Evolutionary conservation across 2,888 invertebrate species (phyloP), one percentile per base, ranked within the genome.

Genomic region (Chironomus riparius): DNA sequence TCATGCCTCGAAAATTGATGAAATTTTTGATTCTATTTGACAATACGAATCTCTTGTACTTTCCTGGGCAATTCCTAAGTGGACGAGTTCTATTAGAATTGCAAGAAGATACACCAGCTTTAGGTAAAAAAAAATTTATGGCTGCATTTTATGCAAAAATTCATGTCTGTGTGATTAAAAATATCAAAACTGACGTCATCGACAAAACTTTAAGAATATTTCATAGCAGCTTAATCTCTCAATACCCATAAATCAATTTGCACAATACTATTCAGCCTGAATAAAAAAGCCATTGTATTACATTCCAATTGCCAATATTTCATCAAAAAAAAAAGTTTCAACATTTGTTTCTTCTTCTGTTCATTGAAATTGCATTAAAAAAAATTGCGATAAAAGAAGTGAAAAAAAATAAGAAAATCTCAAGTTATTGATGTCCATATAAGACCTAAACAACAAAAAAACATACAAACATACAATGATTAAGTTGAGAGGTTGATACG

Each of bases 21-120:
- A 96, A 96, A 86, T 97, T 97, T 85, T 87, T 96, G 78, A 95
- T 97, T 80, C 88, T 96, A 78, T 95, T 97, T 85, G 96, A 97
- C 85, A 96, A 96, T 83, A 94, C 95, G 69, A 95, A 94, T 80
- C 85, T 97, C 78, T 85, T 97, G 77, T 97, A 96, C 84, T 96
- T 96, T 83, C 96, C 96, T 77, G 96, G 96, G 5, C 95, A 95
- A 84, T 96, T 96, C 84, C 86, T 96, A 78, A 94, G 94, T 76
- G 96, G 96, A 61, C 89, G 95, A 82, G 95, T 97, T 77, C 88
- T 97, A 76, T 91, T 97, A 82, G 96, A 97, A 83, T 86, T 96
- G 78, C 95, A 96, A 83, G 95, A 95, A 85, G 95, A 96, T 84
- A 95, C 95, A 79, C 92, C 93, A 78, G 93, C 93, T n/a, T 85